Conservation (phyloP, 2,888 invertebrate species). For the Rhingia campestris region DNA sequence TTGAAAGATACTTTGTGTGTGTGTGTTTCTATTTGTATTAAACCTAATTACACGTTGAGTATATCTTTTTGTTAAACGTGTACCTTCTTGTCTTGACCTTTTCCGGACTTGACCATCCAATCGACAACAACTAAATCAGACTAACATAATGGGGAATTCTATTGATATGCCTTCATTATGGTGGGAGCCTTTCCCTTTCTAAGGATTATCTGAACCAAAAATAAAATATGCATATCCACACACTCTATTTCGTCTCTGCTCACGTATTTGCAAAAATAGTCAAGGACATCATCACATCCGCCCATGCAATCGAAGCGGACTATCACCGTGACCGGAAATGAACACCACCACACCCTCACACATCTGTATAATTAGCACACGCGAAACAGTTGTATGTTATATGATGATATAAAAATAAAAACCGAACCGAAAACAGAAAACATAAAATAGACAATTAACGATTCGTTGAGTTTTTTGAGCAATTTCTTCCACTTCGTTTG, state of each 20-base stretch:
- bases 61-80: constrained; percentile 48
- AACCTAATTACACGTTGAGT: constrained; percentile 41
- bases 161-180: no score
- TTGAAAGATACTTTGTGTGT: constrained; percentile 24
- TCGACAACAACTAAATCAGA: constrained; percentile 30
- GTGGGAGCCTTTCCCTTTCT: no score
- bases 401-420: constrained; percentile 52
- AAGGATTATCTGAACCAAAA: no score
- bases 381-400: constrained; percentile 61
- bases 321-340: constrained; percentile 28
- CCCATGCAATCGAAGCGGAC: not conserved
- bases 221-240: no score
- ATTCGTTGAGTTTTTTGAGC: constrained; percentile 78
- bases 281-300: not conserved
- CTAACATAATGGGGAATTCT: not conserved
- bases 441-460: constrained; percentile 49
- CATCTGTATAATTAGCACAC: constrained; percentile 64
- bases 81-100: constrained; percentile 34
- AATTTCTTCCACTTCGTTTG: constrained; percentile 82
- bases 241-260: no score
- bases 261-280: not conserved
- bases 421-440: no score
- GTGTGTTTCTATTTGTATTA: constrained; percentile 26
- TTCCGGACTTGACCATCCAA: constrained; percentile 40
- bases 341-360: constrained; percentile 30